These are phyloP conservation scores for Zaprionus taronus DNA, from an alignment of 1,140 invertebrate species.

Conservation along the genomic window DNA sequence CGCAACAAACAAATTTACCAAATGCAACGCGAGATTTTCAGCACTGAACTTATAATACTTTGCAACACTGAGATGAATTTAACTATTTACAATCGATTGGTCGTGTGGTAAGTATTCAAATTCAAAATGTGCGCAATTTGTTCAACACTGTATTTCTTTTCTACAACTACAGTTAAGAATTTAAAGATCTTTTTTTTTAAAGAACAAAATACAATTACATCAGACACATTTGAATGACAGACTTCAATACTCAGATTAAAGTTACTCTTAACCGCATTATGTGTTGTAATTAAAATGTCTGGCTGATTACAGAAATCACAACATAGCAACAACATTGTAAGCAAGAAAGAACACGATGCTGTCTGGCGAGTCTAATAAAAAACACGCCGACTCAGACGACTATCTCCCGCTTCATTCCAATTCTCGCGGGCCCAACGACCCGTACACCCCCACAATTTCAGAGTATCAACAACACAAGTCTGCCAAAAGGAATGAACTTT, in stretches of 20 bases:
- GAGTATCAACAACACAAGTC: conserved; percentile 16
- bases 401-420: conserved; percentile 21
- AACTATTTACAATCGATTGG: conserved; percentile 24
- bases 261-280: conserved; percentile 32
- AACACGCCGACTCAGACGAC: conserved; percentile 4
- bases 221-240: conserved; percentile 6
- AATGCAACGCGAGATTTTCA: conserved; percentile 23
- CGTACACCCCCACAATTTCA: conserved; percentile 41
- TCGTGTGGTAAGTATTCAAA: background rate
- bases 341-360: conserved; percentile 13
- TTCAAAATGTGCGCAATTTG: background rate
- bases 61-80: conserved; percentile 17
- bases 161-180: conserved; percentile 2
- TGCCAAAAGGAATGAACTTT: conserved; percentile 50
- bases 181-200: conserved; percentile 11
- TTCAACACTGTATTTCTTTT: background rate
- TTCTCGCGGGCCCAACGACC: conserved; percentile 12
- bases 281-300: conserved; percentile 59
- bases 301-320: conserved; percentile 52
- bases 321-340: conserved; percentile 40
- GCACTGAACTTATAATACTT: conserved; percentile 10
- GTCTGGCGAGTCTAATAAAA: conserved; percentile 46
- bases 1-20: conserved; percentile 68
- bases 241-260: conserved; percentile 17
- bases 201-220: background rate